Conservation (phyloP, 1,140 invertebrate genomes). For the Lepidotrigona ventralis region DNA sequence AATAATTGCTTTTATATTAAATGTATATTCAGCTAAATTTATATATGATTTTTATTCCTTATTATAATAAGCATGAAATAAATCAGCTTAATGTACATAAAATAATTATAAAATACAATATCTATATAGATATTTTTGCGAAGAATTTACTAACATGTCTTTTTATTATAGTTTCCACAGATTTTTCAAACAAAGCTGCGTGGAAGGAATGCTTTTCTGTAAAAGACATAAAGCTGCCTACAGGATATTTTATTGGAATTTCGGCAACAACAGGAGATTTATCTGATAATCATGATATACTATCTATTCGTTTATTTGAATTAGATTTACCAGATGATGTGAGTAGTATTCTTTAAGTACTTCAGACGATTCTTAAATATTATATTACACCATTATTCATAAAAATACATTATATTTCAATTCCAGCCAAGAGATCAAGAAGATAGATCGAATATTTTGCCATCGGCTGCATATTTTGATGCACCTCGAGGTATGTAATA, state of each 20-base stretch:
- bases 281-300: constrained; percentile 97
- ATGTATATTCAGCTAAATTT: neutral
- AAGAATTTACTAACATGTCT: constrained; percentile 24
- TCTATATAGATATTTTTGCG: neutral
- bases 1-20: neutral
- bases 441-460: constrained; percentile 88
- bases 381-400: no score
- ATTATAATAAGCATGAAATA: constrained; percentile 8
- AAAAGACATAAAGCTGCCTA: constrained; percentile 93
- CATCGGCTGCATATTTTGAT: constrained; percentile 90
- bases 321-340: constrained; percentile 88
- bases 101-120: neutral
- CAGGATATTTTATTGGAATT: constrained; percentile 96
- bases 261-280: constrained; percentile 98
- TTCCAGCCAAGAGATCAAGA: constrained; percentile 84
- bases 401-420: constrained; percentile 28
- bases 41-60: neutral
- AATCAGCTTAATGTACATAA: neutral
- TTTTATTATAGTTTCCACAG: constrained; percentile 88
- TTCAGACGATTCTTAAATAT: neutral
- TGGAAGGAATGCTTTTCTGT: constrained; percentile 98
- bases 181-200: constrained; percentile 93
- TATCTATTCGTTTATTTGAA: constrained; percentile 95
- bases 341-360: constrained; percentile 67
- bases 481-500: constrained; percentile 84